Base-by-base conservation (phyloP, 2,113 vertebrate genomes). In the Heteronetta atricapilla region DNA sequence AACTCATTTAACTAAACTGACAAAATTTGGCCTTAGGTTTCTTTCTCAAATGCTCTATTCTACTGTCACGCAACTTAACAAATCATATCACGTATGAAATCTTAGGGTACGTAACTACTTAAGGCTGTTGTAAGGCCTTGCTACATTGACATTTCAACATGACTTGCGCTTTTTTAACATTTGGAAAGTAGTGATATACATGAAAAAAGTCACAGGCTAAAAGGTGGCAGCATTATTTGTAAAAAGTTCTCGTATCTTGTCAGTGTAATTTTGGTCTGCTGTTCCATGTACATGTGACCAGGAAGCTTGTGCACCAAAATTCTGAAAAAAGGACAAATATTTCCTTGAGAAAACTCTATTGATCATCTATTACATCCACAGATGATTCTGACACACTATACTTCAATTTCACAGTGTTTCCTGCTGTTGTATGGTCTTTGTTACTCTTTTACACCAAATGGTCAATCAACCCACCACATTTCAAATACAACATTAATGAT, bases 311-410 rank as follows among this genome's bases (percentile, higher is more conserved):
- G 29, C 72, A 92, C 78, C 56, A 82, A 75, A 89, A 68, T 79
- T 25, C 70, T 76, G 29, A 93, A 85, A n/a, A 88, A 94, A 94
- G 53, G 40, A 66, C 42, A 87, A 91, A 85, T 25, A 52, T n/a
- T 94, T 92, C 67, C 70, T 95, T 80, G 44, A 89, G 87, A 74
- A 91, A 89, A 29, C 50, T 70, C 31, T 79, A 91, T 67, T 38
- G 73, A 73, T 66, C 50, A 91, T 22, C 38, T 79, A 23, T 55
- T 70, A 90, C 10, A 90, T 28, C 33, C 34, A 64, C 28, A 77
- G n/a, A 58, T 50, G n/a, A 86, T 44, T 89, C 68, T 84, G 72
- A 60, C 22, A 68, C 2, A 34, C 28, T 29, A 25, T 18, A 33
- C 59, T 67, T 70, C 48, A 69, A 48, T 75, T 76, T 73, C 70